Evolutionary conservation across 2,113 vertebrate genomes (phyloP), one percentile per base, ranked within the genome.

Genomic region (Cromileptes altivelis): DNA sequence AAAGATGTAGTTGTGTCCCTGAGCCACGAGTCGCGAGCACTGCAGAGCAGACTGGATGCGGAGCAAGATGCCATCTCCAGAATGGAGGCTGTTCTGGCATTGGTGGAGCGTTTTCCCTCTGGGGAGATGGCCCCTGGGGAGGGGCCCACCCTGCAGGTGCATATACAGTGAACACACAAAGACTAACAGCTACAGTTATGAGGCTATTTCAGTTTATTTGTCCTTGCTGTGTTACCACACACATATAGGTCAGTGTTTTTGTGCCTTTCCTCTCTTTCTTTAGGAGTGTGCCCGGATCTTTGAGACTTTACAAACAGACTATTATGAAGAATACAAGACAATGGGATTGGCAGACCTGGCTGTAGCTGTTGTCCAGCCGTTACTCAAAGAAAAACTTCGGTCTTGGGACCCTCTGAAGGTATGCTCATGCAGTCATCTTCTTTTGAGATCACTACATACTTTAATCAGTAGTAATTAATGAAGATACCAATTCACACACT

Each of bases 341-440:
- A 96, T 99, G 0, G 98, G 97, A 63, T 94, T 98, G 17, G 95
- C 96, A 2, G 98, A 98, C 85, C 93, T 99, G 12, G 97, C 98
- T 0, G 97, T 97, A 67, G 97, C 98, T 45, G 97, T 98, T 3
- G 96, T 99, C 61, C 97, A 98, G 71, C 98, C 98, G 0, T 95
- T 99, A 49, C 94, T 99, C 85, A 97, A 97, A 80, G 97, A 98
- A 25, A 96, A 97, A 85, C 97, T 99, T 89, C 94, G 93, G 84
- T 96, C 91, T 50, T 99, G 98, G 98, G 97, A 99, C 79, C 98
- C 98, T 2, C 93, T 99, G 25, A 97, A 97, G 95, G 98, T 99
- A 80, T 13, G 40, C 1, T 49, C 82, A 57, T 63, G 21, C 11
- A 37, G 1, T 37, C 14, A 12, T 58, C 4, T 42, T 68, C 0